phyloP scores from a whole-genome alignment of 2,888 invertebrate species.

The Hydrotaea cyrtoneurina region DNA sequence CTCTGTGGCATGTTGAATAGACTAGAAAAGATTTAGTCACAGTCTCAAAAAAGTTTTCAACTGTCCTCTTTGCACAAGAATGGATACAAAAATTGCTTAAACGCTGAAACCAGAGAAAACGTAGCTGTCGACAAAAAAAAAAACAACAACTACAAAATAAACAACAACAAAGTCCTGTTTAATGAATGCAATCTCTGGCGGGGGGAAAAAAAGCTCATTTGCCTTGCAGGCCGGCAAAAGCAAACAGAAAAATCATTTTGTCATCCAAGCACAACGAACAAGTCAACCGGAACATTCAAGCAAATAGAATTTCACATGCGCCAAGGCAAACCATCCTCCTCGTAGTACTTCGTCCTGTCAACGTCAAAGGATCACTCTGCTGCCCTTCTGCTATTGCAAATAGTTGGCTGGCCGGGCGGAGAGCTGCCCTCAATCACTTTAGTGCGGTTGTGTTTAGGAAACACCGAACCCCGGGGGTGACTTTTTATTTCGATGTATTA shows the following conservation, averaged over 20 bases:
- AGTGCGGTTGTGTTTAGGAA: neutral
- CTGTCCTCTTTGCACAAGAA: too few species aligned
- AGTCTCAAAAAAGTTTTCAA: too few species aligned
- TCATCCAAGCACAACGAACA: neutral
- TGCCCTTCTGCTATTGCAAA: neutral
- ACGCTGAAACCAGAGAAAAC: too few species aligned
- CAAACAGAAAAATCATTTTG: neutral
- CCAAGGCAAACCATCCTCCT: neutral
- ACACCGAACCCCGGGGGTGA: neutral
- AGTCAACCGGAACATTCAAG: neutral
- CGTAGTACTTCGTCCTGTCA: neutral
- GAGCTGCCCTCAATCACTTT: neutral
- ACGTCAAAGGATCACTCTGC: neutral
- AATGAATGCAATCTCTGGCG: too few species aligned
- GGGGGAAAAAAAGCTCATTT: too few species aligned
- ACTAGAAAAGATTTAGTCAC: too few species aligned
- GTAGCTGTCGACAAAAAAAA: too few species aligned
- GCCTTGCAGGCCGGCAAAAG: too few species aligned
- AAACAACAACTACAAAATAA: too few species aligned
- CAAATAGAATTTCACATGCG: neutral
- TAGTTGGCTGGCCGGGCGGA: neutral
- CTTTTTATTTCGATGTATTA: constrained; percentile 4
- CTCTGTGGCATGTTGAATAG: too few species aligned
- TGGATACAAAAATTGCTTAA: too few species aligned
- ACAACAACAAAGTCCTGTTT: too few species aligned